Evolutionary conservation across 2,113 vertebrate species (phyloP).

Genomic region (Leuciscus idus): DNA sequence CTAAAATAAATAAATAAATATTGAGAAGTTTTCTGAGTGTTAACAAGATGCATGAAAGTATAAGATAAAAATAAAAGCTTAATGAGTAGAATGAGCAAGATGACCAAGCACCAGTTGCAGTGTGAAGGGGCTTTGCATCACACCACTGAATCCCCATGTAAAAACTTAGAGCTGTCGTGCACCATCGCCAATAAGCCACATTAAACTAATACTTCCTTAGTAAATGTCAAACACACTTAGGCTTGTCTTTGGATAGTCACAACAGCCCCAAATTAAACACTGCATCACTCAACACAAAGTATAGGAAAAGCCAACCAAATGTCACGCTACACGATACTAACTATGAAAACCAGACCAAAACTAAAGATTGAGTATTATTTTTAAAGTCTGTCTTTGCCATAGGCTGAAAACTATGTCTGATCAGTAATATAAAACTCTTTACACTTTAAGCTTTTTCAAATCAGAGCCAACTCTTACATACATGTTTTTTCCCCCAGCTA

Average conservation of each 20-base stretch:
- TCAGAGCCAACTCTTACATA: background rate
- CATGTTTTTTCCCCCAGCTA: background rate
- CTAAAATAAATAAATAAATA: conserved; percentile 6
- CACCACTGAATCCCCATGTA: conserved; percentile 89
- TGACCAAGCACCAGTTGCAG: conserved; percentile 51
- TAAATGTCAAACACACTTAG: conserved; percentile 54
- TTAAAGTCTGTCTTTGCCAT: background rate
- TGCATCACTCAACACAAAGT: conserved; percentile 68
- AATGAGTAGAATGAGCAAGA: conserved; percentile 31
- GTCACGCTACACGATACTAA: conserved; percentile 21
- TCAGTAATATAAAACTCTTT: background rate
- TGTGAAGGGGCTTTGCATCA: conserved; percentile 82
- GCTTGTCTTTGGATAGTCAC: conserved; percentile 68
- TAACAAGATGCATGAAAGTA: conserved; percentile 27
- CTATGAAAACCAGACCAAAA: background rate
- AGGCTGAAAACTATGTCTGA: background rate
- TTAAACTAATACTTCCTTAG: conserved; percentile 58
- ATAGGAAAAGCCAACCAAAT: conserved; percentile 35
- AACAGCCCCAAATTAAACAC: conserved; percentile 73
- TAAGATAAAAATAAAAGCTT: background rate
- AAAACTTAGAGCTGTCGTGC: conserved; percentile 74
- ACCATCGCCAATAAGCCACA: conserved; percentile 66
- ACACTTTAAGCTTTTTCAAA: background rate
- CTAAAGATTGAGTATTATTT: background rate
- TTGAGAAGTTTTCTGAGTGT: conserved; percentile 16